Base-by-base conservation (phyloP, 2,797 vertebrate genomes). In the Acestrorhynchus altus region DNA sequence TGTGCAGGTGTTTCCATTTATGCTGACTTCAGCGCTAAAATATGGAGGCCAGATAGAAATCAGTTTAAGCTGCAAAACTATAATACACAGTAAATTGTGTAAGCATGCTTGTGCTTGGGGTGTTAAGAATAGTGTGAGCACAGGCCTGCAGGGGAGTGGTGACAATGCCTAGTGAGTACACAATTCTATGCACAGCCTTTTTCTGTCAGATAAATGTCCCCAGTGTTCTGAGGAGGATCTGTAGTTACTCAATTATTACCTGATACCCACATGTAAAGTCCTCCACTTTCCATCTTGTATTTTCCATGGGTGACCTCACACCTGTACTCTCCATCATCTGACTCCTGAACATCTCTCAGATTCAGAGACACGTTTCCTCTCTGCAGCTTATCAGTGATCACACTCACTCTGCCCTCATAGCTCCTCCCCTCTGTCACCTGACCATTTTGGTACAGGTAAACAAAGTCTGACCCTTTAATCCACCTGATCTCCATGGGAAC, bases 401-500 rank as follows among this genome's bases (percentile, higher is more conserved):
- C 26, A 39, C 44, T 65, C 59, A 74, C 24, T 65, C 72, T 74
- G 44, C 46, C 72, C 46, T 74, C 60, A 16, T 74, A 74, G 44
- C 28, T 60, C 28, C 60, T 39, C 46, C 60, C 59, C 72, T 52
- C 72, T 1, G 39, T 64, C 60, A 63, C 60, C 31, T 20, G 60
- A 40, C 35, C 60, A 40, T 22, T 42, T 35, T 18, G 42, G 35
- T 52, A 65, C 59, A 74, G 20, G 59, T 52, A 64, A 64, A 74
- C 39, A 40, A 46, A 65, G 44, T 65, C 57, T 64, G 9, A 64
- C 59, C 4, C 28, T 13, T 65, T 74, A 64, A 74, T 40, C 72
- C 72, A 65, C 26, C 72, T 74, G 72, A 65, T 64, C 8, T 47
- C 51, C 47, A 22, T 74, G 60, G 72, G 0, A 52, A 64, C 72